Evolutionary conservation across 1,140 invertebrate species (phyloP), one percentile per base, ranked within the genome.

Genomic region (Microplitis demolitor): DNA sequence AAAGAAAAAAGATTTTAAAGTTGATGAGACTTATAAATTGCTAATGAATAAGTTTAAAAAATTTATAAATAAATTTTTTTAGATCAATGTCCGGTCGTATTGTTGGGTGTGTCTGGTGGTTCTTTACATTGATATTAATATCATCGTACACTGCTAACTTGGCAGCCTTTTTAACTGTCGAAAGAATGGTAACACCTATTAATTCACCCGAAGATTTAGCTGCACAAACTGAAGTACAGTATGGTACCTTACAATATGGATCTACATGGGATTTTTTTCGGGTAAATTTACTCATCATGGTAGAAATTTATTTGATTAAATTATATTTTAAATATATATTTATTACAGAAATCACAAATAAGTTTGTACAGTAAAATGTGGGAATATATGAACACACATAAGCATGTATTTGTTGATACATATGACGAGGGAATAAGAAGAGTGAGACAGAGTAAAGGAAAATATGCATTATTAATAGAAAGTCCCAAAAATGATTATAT

Each of bases 71-170:
- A 45, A 45, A 9, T 45, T 8, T 9, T 45, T 45, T 80, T 79
- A 61, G 95, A 82, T 97, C 97, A 2, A 90, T 97, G 70, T 96
- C 96, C 0, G 97, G 97, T 3, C 90, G 98, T 37, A 97, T 99
- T 78, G 96, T 98, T 0, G 97, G 97, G 3, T 95, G 95, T 62
- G 96, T 97, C 0, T 99, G 98, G 98, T 99, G 98, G 97, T 99
- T 99, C 87, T 99, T 99, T 86, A 98, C 97, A 0, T 90, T 99
- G 24, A 99, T 99, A 80, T 91, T 99, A 71, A 97, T 99, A 73
- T 98, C 97, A 51, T 99, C 97, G 11, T 99, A 99, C 87, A 99
- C 98, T 14, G 97, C 98, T 58, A 99, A 99, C 87, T 89, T 99
- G 71, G 97, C 97, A 1, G 97, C 98, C 11, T 99, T 99, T 87